phyloP scores from a whole-genome alignment of 2,113 vertebrate genomes.

The Butastur rufipennis region DNA sequence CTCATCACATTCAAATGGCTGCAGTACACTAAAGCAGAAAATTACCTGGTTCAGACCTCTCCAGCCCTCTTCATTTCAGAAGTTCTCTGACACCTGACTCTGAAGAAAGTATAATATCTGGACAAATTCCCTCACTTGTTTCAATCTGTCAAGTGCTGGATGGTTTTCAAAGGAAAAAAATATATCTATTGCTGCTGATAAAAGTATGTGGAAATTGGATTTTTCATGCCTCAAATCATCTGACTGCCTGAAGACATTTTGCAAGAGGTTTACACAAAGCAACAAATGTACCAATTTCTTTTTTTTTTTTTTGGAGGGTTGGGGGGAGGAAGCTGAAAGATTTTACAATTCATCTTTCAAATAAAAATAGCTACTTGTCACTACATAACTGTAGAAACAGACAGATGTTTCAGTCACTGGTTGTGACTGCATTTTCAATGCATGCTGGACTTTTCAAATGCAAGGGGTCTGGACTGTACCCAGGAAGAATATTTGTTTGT shows the following conservation, averaged over 20 bases:
- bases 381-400: neutral
- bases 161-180: neutral
- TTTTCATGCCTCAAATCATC: neutral
- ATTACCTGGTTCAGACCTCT: neutral
- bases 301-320: neutral
- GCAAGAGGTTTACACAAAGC: neutral
- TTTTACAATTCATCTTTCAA: neutral
- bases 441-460: neutral
- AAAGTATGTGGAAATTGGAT: neutral
- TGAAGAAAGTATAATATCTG: neutral
- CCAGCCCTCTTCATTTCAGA: neutral
- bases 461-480: neutral
- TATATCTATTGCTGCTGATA: neutral
- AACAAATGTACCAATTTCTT: neutral
- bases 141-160: neutral
- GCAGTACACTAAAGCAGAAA: neutral
- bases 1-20: neutral
- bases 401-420: neutral
- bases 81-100: neutral
- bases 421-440: neutral
- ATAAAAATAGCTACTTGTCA: neutral
- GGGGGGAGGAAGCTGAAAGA: neutral
- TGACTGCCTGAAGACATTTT: neutral
- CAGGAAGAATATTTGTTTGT: neutral
- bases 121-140: neutral